Percentiles rank a stretch among this genome's conserved stretches.
phyloP scores from a whole-genome alignment of 2,888 invertebrate species.

The Bellardia pandia region DNA sequence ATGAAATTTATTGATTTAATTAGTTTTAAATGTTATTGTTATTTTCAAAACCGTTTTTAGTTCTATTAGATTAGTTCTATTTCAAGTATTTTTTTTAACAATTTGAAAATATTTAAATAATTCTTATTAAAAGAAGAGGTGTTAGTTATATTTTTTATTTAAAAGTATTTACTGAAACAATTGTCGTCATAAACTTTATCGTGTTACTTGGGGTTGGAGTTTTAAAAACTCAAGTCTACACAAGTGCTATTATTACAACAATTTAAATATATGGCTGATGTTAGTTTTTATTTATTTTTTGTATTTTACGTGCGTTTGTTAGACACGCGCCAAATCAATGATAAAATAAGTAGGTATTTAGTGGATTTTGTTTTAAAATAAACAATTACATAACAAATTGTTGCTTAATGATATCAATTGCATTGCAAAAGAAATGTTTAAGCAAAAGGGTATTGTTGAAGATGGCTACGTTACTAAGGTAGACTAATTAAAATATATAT shows the following conservation, averaged over 20 bases:
- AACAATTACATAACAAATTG: neutral
- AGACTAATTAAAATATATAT: too few species aligned
- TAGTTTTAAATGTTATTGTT: neutral
- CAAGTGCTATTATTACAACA: neutral
- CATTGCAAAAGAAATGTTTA: neutral
- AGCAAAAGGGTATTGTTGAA: neutral
- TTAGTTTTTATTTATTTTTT: neutral
- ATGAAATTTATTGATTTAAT: neutral
- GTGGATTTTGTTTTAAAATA: slow-evolving; percentile 11
- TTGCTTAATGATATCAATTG: neutral
- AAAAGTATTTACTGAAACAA: neutral
- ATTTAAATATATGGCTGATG: neutral
- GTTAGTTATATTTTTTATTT: neutral
- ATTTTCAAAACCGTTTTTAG: too few species aligned
- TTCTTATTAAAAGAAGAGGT: too few species aligned
- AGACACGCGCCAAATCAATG: slow-evolving; percentile 46
- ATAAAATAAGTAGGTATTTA: slow-evolving; percentile 30
- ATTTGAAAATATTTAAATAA: too few species aligned
- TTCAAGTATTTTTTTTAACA: too few species aligned
- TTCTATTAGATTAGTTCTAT: too few species aligned
- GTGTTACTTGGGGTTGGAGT: neutral
- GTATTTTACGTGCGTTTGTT: slow-evolving; percentile 25
- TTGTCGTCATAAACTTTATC: slow-evolving; percentile 13
- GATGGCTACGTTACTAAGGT: too few species aligned
- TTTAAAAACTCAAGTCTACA: neutral